phyloP scores from a whole-genome alignment of 2,113 vertebrate species.

The Podocnemis expansa region DNA sequence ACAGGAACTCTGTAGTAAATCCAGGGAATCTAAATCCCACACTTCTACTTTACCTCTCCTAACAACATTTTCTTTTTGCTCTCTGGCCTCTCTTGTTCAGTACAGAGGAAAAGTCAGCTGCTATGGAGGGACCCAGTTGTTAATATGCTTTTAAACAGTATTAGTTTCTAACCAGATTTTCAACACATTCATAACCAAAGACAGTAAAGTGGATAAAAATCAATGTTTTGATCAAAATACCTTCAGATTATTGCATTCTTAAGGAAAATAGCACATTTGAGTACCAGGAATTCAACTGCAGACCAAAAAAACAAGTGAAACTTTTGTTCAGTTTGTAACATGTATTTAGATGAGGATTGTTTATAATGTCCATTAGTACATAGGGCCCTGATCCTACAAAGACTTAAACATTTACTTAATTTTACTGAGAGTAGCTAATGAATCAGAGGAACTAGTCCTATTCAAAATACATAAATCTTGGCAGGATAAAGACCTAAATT shows the following conservation, averaged over 20 bases:
- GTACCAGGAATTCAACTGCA: neutral
- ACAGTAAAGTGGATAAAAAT: neutral
- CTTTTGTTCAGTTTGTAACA: neutral
- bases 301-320: neutral
- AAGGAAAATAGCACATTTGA: neutral
- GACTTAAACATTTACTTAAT: neutral
- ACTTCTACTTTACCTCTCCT: neutral
- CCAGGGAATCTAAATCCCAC: neutral
- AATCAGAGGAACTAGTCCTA: neutral
- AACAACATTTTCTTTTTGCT: neutral
- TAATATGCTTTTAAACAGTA: neutral
- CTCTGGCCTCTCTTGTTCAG: neutral
- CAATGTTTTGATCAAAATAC: neutral
- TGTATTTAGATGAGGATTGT: neutral
- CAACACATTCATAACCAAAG: neutral
- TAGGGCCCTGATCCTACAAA: neutral
- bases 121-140: accelerated
- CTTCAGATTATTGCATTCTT: neutral
- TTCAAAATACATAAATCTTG: neutral
- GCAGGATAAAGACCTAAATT: neutral
- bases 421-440: neutral
- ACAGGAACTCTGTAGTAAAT: neutral
- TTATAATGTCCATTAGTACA: no score
- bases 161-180: neutral
- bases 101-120: neutral